Evolutionary conservation across 2,888 invertebrate genomes (phyloP), one percentile per base, ranked within the genome.

Genomic region (Dicycla oo): DNA sequence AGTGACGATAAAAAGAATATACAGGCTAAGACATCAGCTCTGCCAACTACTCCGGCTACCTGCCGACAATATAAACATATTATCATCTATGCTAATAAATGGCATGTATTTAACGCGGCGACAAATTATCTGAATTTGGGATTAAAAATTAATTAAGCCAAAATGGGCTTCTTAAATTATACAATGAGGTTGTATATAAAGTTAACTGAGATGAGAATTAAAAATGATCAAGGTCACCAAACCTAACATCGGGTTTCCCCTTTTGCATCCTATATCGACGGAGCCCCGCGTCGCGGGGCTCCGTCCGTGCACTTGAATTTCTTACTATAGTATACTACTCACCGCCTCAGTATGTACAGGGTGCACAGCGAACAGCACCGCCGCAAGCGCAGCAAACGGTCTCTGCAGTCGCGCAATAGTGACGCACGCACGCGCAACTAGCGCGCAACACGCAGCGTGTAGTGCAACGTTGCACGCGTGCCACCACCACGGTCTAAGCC

Each of bases 311-410:
- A 15, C 18, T 8, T 40, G 0, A 18, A 13, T 0, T 30, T 40
- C n/a, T 30, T 30, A n/a, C 8, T 15, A n/a, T n/a, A 6, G 13
- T 30, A 30, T 30, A 30, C 34, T 34, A 96, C 98, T 97, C 94
- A 98, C 98, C 92, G 98, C 98, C 94, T 99, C 99, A 8, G 98
- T 98, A 93, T 99, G 98, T 83, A 99, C 97, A 65, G 99, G 98
- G 91, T 99, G 99, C 11, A 97, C 97, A 8, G 98, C 98, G 88
- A 99, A 99, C 84, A 98, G 94, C 54, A 98, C 93, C 23, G 98
- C 97, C 0, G 98, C 97, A 13, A 98, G 93, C 38, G 97, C 97
- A 11, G 98, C 97, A 79, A 98, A 97, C 64, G 97, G 97, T 30
- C 97, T 97, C 88, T 97, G 97, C 84, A 98, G 93, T 23, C 97